phyloP scores from a whole-genome alignment of 1,140 invertebrate species.

The Drosophila santomea region DNA sequence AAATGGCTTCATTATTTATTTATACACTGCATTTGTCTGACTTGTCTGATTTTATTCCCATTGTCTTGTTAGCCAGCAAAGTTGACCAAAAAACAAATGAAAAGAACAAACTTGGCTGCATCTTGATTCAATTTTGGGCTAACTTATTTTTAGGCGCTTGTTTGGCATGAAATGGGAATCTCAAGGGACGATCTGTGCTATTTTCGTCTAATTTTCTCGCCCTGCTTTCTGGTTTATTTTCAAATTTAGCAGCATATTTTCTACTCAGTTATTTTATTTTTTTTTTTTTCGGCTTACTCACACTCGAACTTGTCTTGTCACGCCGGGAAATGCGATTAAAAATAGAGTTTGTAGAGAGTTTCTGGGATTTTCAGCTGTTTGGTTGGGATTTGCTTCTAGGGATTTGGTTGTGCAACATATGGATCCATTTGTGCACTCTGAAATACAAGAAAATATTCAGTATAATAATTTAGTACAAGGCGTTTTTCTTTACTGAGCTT shows the following conservation, averaged over 20 bases:
- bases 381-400: constrained; percentile 8
- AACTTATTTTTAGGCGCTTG: constrained; percentile 52
- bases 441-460: not conserved
- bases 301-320: constrained; percentile 76
- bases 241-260: constrained; percentile 61
- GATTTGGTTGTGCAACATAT: constrained; percentile 21
- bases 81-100: not conserved
- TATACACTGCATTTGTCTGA: constrained; percentile 64
- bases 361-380: constrained; percentile 39
- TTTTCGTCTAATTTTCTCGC: constrained; percentile 59
- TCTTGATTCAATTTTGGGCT: constrained; percentile 45
- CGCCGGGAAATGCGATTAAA: constrained; percentile 60
- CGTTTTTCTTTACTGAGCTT: too few species aligned
- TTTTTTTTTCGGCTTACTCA: constrained; percentile 22
- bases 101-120: constrained; percentile 27
- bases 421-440: constrained; percentile 28
- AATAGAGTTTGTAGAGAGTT: constrained; percentile 63
- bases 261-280: constrained; percentile 22
- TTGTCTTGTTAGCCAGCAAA: constrained; percentile 45
- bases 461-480: too few species aligned
- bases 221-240: constrained; percentile 71
- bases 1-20: constrained; percentile 76
- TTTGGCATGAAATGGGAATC: constrained; percentile 66
- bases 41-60: constrained; percentile 30
- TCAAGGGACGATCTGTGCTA: constrained; percentile 53